A percentile compares a stretch with the other conserved stretches of the same genome.
Conservation (phyloP, 1,140 invertebrate genomes). For the Pseudomyrmex pallidus region DNA sequence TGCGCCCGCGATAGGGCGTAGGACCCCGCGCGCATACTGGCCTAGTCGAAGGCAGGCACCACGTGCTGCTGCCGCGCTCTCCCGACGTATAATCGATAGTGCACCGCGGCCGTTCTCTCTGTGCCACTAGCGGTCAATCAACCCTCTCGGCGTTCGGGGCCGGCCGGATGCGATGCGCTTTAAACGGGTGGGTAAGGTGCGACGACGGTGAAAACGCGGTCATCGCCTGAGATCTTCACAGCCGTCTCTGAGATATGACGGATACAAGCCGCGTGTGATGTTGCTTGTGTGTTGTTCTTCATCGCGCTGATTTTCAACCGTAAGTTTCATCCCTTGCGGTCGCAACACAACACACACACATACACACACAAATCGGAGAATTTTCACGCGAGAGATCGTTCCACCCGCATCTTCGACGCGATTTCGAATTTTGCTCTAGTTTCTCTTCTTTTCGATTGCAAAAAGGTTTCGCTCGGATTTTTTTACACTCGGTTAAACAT, state of each 20-base stretch:
- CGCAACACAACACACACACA: no score
- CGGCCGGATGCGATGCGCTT: conserved; percentile 76
- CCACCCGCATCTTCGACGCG: no score
- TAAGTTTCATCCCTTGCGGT: no score
- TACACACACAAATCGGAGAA: no score
- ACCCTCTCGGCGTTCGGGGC: conserved; percentile 79
- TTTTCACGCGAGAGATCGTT: no score
- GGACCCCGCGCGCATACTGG: conserved; percentile 42
- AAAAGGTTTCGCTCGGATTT: no score
- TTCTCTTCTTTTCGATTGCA: no score
- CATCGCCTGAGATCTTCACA: conserved; percentile 3
- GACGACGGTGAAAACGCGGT: conserved; percentile 32
- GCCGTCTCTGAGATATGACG: background rate
- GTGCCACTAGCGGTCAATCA: conserved; percentile 81
- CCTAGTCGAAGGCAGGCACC: conserved; percentile 78
- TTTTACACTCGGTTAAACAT: no score
- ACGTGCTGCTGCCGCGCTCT: conserved; percentile 76
- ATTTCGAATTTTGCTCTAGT: no score
- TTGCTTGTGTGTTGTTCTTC: background rate
- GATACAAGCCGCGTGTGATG: background rate
- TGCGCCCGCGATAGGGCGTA: conserved; percentile 37
- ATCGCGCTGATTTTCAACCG: no score
- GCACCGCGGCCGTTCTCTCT: conserved; percentile 80
- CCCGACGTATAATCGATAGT: conserved; percentile 80
- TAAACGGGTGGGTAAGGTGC: conserved; percentile 64